Evolutionary conservation across 2,888 invertebrate species (phyloP).

Genomic region (Bellardia pandia): DNA sequence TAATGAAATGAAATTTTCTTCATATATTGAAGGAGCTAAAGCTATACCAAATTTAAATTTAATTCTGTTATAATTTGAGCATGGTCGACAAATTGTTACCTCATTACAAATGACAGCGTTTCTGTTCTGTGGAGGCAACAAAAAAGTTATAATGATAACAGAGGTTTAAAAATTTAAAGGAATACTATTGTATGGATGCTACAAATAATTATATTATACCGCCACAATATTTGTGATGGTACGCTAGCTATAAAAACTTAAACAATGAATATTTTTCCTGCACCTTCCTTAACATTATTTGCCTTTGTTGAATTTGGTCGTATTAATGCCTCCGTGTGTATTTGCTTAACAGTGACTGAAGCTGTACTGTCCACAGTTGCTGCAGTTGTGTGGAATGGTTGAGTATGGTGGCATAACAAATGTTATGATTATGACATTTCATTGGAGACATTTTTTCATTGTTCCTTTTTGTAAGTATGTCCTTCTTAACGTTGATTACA

Average conservation of each 20-base stretch:
- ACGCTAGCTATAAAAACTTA: conserved; percentile 6
- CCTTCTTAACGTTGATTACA: conserved; percentile 68
- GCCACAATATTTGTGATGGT: conserved; percentile 1
- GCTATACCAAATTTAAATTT: not conserved
- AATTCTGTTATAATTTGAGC: not conserved
- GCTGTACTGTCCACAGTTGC: not conserved
- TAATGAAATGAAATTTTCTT: not conserved
- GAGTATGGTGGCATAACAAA: conserved; percentile 57
- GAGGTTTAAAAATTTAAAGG: not conserved
- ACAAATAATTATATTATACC: not conserved
- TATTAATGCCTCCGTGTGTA: not conserved
- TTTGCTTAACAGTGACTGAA: not conserved
- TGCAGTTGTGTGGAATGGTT: not conserved
- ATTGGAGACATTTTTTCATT: conserved; percentile 51
- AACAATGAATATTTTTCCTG: conserved; percentile 23
- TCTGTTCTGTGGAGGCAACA: no score
- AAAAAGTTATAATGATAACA: not conserved
- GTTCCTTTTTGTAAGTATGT: conserved; percentile 33
- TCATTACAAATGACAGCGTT: not conserved
- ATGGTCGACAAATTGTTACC: not conserved
- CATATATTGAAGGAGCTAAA: not conserved
- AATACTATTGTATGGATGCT: not conserved
- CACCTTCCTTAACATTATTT: conserved; percentile 37
- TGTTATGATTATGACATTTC: conserved; percentile 69
- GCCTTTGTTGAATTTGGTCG: conserved; percentile 9